Evolutionary conservation across 2,113 vertebrate genomes (phyloP).

Genomic region (Cichladusa arquata): DNA sequence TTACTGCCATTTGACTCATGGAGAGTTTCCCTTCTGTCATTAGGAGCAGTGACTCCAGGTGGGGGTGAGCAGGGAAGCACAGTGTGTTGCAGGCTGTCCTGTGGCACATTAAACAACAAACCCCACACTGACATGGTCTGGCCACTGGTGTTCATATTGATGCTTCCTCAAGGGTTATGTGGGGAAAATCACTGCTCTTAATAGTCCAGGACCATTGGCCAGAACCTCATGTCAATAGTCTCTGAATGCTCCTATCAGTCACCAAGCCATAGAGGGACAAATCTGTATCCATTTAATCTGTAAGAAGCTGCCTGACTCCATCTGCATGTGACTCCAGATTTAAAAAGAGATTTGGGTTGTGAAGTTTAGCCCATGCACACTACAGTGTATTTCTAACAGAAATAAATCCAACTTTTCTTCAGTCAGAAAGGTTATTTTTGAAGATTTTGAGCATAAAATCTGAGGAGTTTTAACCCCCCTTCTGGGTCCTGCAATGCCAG

Average conservation of each 20-base stretch:
- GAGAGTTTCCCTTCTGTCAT: background rate
- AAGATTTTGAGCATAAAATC: background rate
- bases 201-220: background rate
- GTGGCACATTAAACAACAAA: background rate
- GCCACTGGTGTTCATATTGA: background rate
- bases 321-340: background rate
- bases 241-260: background rate
- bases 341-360: background rate
- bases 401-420: background rate
- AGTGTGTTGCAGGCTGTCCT: background rate
- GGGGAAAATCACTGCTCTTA: background rate
- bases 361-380: background rate
- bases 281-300: background rate
- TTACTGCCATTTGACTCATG: background rate
- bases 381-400: background rate
- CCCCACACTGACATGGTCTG: background rate
- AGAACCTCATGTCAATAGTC: background rate
- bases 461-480: background rate
- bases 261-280: background rate
- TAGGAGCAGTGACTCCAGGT: background rate
- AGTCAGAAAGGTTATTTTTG: background rate
- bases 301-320: background rate
- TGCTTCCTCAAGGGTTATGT: background rate
- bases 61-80: fast-evolving
- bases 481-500: background rate